Evolutionary conservation across 2,113 vertebrate species (phyloP), one percentile per base, ranked within the genome.

Genomic region (Mustela nigripes): DNA sequence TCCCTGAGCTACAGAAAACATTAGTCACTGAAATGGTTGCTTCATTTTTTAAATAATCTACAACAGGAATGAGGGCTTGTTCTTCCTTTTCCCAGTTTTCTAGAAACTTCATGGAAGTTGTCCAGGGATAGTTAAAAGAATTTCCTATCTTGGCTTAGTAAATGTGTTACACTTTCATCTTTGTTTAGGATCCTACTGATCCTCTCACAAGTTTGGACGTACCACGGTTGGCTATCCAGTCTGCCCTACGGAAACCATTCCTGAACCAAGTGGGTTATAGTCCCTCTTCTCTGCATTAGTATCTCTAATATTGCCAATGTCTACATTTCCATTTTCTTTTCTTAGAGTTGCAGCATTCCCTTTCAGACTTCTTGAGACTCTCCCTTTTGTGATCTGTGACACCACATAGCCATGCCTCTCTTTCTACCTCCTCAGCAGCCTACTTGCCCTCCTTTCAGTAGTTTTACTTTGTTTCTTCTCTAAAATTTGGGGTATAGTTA

Each of bases 11-110:
- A 93, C 19, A 58, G 45, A 87, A 80, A 74, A 62, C 12, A 60
- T 48, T 42, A 65, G 21, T 69, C 33, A 69, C 36, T 69, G 48
- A 94, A 53, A 9, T 33, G 7, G 15, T 82, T 48, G 21, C 42
- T 81, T 97, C 36, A 71, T 60, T 94, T 93, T 93, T 91, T 21
- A 78, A 88, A 60, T 81, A 42, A 56, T 82, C 22, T 86, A 9
- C 33, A 42, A 42, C 31, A 15, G 19, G 31, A 22, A 45, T 53
- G 53, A 28, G 48, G 11, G 18, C 8, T 45, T 26, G 45, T n/a
- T 24, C 18, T 91, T 85, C 2, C 33, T 74, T 89, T 79, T 33
- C 31, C 31, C 36, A 21, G 56, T 89, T 73, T 69, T 85, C 36
- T 89, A 33, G 26, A 79, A 80, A 48, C 11, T 4, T 60, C 24